These are phyloP conservation scores for human DNA, from an alignment of 2,113 vertebrate genomes.

Conservation along the genomic window DNA sequence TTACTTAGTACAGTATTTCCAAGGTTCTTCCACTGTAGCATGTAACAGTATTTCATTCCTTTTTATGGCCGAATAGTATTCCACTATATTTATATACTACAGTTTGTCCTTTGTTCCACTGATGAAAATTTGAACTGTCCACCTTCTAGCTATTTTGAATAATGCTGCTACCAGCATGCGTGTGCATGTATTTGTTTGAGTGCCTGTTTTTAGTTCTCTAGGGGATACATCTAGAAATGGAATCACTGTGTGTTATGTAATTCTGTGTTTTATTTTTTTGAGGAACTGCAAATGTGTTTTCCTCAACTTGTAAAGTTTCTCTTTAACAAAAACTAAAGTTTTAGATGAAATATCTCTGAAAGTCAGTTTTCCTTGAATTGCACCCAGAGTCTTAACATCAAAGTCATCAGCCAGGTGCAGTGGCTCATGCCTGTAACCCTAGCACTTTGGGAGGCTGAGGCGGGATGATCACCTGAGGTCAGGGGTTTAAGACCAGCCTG, in stretches of 20 bases:
- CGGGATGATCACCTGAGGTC: too few relatives aligned
- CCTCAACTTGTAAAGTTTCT: slow-evolving; percentile 46
- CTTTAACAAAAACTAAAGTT: slow-evolving; percentile 50
- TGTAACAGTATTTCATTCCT: background rate
- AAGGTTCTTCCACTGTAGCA: background rate
- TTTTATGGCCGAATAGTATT: background rate
- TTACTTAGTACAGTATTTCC: slow-evolving; percentile 31
- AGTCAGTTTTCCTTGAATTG: background rate
- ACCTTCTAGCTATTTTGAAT: background rate
- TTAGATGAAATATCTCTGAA: slow-evolving; percentile 34
- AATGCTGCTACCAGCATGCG: background rate
- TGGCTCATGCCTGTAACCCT: too few relatives aligned
- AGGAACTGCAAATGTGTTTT: background rate
- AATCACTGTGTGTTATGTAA: background rate
- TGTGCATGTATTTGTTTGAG: background rate
- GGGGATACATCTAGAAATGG: background rate
- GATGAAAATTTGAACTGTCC: background rate
- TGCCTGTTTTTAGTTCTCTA: background rate
- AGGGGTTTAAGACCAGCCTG: too few relatives aligned
- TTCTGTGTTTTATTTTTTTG: background rate
- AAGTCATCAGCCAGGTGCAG: background rate
- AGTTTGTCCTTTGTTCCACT: background rate
- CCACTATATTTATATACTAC: background rate
- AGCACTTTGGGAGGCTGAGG: too few relatives aligned
- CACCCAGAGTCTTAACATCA: background rate